Evolutionary conservation across 2,888 invertebrate genomes (phyloP).

Genomic region (Celastrina argiolus): DNA sequence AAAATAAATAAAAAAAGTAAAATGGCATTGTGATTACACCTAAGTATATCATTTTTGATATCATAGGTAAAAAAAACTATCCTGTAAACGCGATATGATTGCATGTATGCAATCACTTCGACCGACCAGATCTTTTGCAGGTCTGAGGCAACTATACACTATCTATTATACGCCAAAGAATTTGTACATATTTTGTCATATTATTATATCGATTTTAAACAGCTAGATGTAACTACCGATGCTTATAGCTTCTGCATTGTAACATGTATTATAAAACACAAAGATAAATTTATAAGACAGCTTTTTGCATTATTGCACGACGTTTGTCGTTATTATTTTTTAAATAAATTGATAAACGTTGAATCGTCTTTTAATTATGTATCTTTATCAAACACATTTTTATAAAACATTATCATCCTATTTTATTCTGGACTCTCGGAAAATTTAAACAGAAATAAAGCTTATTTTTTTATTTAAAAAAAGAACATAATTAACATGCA

Average conservation of each 20-base stretch:
- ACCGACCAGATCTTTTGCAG: constrained; percentile 74
- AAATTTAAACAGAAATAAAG: background rate
- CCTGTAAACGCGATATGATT: constrained; percentile 74
- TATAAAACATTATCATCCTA: background rate
- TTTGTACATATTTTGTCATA: constrained; percentile 67
- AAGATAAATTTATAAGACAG: constrained; percentile 55
- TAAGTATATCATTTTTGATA: constrained; percentile 50
- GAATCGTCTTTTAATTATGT: constrained; percentile 42
- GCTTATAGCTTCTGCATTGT: constrained; percentile 70
- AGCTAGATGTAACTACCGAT: constrained; percentile 56
- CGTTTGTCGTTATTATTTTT: constrained; percentile 59
- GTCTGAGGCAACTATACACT: constrained; percentile 73
- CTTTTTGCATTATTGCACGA: constrained; percentile 62
- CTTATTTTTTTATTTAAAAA: background rate
- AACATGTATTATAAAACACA: constrained; percentile 51
- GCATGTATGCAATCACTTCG: constrained; percentile 70
- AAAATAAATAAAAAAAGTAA: constrained; percentile 40
- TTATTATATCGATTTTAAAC: constrained; percentile 44
- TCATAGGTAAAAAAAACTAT: constrained; percentile 53
- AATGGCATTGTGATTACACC: constrained; percentile 71
- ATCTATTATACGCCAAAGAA: constrained; percentile 58
- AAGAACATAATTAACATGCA: constrained; percentile 11
- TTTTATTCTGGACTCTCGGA: background rate
- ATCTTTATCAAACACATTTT: background rate
- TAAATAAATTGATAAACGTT: constrained; percentile 62